phyloP scores from a whole-genome alignment of 2,797 vertebrate genomes.

The Eospalax fontanierii region DNA sequence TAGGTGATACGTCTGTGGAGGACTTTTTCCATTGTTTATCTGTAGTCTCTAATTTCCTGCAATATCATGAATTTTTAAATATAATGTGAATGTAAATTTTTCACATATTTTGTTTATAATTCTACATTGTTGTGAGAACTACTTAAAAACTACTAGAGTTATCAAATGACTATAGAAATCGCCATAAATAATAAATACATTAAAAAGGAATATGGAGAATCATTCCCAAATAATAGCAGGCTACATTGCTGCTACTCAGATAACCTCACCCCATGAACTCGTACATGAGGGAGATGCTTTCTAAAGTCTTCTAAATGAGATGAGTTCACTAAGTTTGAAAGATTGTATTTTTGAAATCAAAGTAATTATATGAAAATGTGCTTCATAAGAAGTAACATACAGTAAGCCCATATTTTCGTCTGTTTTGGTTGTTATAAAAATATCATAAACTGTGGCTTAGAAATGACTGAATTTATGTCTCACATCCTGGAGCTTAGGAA shows the following conservation, averaged over 20 bases:
- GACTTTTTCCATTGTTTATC: not conserved
- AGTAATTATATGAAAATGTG: constrained; percentile 12
- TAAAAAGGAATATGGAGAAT: not conserved
- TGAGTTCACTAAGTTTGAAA: constrained; percentile 38
- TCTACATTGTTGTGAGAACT: constrained; percentile 39
- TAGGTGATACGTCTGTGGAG: not conserved
- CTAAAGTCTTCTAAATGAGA: constrained; percentile 57
- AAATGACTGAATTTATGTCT: not conserved
- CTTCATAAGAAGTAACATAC: constrained; percentile 14
- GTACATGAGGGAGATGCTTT: not conserved
- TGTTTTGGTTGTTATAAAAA: not conserved
- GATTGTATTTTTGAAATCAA: constrained; percentile 56
- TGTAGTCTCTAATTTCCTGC: constrained; percentile 37
- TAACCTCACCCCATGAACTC: not conserved
- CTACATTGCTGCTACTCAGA: not conserved
- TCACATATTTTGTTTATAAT: constrained; percentile 49
- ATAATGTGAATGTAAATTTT: constrained; percentile 14
- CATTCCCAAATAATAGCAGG: not conserved
- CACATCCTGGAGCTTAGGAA: not conserved
- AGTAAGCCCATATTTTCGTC: not conserved
- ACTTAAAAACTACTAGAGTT: not conserved
- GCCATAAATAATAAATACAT: constrained; percentile 32
- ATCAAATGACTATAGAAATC: constrained; percentile 20
- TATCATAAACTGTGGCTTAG: not conserved
- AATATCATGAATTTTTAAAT: not conserved